Evolutionary conservation across 1,140 invertebrate species (phyloP).

Genomic region (Eurytemora carolleeae): DNA sequence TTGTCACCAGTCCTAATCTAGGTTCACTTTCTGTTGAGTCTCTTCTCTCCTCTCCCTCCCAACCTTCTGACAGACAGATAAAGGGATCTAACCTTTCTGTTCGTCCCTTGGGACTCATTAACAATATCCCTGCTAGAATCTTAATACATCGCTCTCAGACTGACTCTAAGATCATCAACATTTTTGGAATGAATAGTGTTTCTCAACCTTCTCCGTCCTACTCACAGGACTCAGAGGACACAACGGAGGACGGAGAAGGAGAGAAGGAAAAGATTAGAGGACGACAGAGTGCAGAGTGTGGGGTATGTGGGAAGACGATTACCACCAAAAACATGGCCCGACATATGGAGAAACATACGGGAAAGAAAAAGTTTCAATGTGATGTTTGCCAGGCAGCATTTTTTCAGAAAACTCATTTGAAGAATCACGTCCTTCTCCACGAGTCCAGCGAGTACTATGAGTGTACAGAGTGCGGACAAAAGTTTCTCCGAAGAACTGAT

Average conservation of each 20-base stretch:
- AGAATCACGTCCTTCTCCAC: not conserved
- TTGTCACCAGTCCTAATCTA: not conserved
- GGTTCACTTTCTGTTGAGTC: not conserved
- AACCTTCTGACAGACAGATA: not conserved
- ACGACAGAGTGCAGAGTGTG: not conserved
- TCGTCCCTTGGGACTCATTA: not conserved
- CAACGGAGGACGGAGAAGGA: not conserved
- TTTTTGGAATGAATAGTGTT: not conserved
- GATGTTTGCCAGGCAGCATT: not conserved
- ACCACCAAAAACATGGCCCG: not conserved
- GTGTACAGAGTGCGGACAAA: not conserved
- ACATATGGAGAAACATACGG: not conserved
- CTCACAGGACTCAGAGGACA: no score
- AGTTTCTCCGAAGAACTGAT: not conserved
- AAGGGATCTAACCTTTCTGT: not conserved
- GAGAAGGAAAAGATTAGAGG: not conserved
- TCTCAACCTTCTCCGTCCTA: no score
- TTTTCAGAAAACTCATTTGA: not conserved
- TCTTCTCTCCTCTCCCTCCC: not conserved
- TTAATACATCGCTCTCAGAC: not conserved
- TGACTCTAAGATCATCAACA: not conserved
- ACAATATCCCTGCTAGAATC: not conserved
- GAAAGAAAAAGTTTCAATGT: not conserved
- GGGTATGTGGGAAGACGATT: not conserved
- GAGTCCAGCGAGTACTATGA: not conserved